These are phyloP conservation scores for Orthonyx spaldingii DNA, from an alignment of 2,113 vertebrate genomes.

Conservation along the genomic window DNA sequence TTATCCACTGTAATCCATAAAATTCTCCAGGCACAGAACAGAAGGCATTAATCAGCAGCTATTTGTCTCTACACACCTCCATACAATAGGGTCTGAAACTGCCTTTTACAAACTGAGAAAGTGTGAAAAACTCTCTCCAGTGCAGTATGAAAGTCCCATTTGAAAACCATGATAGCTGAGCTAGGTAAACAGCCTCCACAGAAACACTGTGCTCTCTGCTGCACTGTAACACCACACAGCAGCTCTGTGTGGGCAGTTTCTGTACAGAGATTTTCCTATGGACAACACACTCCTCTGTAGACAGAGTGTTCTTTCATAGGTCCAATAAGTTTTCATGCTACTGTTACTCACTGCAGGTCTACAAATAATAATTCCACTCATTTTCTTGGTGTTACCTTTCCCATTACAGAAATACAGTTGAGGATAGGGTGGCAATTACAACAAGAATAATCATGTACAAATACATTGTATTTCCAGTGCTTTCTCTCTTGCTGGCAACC, in stretches of 20 bases:
- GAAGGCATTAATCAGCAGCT: background rate
- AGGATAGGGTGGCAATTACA: background rate
- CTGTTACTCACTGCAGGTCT: background rate
- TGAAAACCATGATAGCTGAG: background rate
- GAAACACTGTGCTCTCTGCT: background rate
- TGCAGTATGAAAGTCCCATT: background rate
- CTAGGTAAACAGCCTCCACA: background rate
- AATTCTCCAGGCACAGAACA: background rate
- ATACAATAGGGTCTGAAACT: background rate
- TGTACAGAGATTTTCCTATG: background rate
- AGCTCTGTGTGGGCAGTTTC: background rate
- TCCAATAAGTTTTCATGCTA: background rate
- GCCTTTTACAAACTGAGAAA: background rate
- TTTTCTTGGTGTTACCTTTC: background rate
- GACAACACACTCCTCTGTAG: background rate
- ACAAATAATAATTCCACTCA: background rate
- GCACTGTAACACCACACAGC: background rate
- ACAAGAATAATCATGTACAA: background rate
- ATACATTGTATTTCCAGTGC: background rate
- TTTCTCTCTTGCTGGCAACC: background rate
- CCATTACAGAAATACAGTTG: background rate
- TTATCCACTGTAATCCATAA: conserved; percentile 7
- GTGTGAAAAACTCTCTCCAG: background rate
- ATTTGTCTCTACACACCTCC: background rate
- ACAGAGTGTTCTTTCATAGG: background rate